Evolutionary conservation across 2,113 vertebrate genomes (phyloP).

Genomic region (Galemys pyrenaicus): DNA sequence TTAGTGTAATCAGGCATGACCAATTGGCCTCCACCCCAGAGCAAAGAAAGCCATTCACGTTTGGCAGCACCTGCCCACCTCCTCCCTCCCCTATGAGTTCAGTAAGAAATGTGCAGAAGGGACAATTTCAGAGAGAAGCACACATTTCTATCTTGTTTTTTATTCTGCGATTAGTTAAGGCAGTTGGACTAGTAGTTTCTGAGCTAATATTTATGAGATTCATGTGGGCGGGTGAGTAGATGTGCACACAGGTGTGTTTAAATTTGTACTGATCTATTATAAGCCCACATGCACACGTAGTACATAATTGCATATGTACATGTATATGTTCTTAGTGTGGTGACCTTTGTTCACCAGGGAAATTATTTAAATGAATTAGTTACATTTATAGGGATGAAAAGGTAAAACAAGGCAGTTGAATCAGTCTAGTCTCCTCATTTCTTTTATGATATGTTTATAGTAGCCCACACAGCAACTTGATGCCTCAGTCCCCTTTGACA

Average conservation of each 20-base stretch:
- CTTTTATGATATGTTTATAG: neutral
- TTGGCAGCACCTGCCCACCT: neutral
- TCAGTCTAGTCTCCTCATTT: neutral
- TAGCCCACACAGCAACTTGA: neutral
- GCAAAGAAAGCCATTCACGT: neutral
- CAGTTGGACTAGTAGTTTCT: neutral
- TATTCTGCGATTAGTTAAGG: neutral
- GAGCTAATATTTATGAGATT: neutral
- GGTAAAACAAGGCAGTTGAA: neutral
- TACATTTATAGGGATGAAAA: constrained; percentile 13
- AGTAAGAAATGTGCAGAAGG: neutral
- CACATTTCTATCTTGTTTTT: neutral
- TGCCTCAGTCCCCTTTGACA: neutral
- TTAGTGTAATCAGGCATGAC: constrained; percentile 67
- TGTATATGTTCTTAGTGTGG: neutral
- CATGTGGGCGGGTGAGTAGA: neutral
- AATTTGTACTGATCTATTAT: neutral
- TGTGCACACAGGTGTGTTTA: neutral
- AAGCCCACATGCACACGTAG: neutral
- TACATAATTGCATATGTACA: neutral
- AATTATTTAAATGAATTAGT: constrained; percentile 31
- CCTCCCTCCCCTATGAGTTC: constrained; percentile 25
- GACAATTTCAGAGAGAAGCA: neutral
- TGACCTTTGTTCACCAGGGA: neutral
- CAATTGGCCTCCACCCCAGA: constrained; percentile 63